Evolutionary conservation across 2,888 invertebrate species (phyloP), one percentile per base, ranked within the genome.

Genomic region (Dynastes grantii): DNA sequence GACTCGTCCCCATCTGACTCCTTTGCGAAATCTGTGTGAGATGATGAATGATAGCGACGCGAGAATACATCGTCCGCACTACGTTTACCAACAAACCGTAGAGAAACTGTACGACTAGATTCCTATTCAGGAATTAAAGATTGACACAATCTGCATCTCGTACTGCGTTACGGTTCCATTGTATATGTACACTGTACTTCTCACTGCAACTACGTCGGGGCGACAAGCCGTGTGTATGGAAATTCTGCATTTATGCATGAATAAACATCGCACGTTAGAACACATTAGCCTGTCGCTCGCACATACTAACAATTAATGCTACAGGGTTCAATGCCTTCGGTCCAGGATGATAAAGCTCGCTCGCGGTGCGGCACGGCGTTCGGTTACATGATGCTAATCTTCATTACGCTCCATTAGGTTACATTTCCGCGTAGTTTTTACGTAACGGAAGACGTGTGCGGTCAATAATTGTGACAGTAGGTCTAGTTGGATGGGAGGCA

Each of bases 231-330:
- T 76, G 27, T 76, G 63, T 45, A 64, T 11, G 63, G 61, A 61
- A 51, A 55, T 76, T 76, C 63, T 45, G 49, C 63, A 61, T 63
- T 76, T 76, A 63, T 51, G 64, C 63, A 76, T 76, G 76, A 76
- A 51, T 64, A 49, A 76, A 64, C 64, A 63, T 64, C 32, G n/a
- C 64, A 63, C 76, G 29, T 45, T 76, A 49, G n/a, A 63, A 51
- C 76, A 63, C 63, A 63, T 76, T 64, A 45, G 64, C 55, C 45
- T 63, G 63, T 63, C 49, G 61, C 63, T 9, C 40, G 64, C 29
- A 45, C 37, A 45, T 45, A 45, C 63, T 29, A 76, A 64, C 64
- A 76, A 76, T 76, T 76, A 76, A 49, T 63, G 76, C 45, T 29
- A 40, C 32, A n/a, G n/a, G 73, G 73, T 73, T 73, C 58, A 73